Evolutionary conservation across 2,113 vertebrate genomes (phyloP).

Genomic region (Oenanthe melanoleuca): DNA sequence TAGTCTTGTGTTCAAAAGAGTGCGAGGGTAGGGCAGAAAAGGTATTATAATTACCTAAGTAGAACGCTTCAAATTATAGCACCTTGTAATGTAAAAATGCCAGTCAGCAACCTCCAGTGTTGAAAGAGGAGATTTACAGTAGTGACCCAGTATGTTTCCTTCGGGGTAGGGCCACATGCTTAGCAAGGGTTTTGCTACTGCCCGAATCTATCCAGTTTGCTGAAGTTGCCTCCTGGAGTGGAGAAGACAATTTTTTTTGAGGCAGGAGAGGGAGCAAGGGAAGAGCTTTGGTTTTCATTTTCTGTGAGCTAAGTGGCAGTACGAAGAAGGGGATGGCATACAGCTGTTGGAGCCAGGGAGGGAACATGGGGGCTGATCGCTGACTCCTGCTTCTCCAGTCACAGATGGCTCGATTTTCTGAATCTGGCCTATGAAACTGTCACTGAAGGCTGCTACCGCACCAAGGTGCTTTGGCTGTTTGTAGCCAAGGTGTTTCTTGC

Average conservation of each 20-base stretch:
- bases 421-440: background rate
- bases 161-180: accelerated
- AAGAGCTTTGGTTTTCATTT: background rate
- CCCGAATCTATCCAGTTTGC: background rate
- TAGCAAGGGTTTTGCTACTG: background rate
- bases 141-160: accelerated
- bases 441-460: accelerated
- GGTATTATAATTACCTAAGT: background rate
- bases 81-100: background rate
- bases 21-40: accelerated
- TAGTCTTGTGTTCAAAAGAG: background rate
- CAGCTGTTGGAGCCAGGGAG: background rate
- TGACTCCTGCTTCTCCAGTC: background rate
- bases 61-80: background rate
- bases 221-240: background rate
- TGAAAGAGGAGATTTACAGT: background rate
- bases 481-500: background rate
- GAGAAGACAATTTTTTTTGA: background rate
- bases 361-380: background rate
- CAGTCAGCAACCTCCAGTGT: background rate
- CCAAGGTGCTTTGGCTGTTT: background rate
- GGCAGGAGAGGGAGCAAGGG: background rate
- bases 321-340: background rate
- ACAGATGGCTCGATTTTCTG: background rate
- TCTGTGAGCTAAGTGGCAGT: background rate